Evolutionary conservation across 2,113 vertebrate species (phyloP).

Genomic region (Nymphicus hollandicus): DNA sequence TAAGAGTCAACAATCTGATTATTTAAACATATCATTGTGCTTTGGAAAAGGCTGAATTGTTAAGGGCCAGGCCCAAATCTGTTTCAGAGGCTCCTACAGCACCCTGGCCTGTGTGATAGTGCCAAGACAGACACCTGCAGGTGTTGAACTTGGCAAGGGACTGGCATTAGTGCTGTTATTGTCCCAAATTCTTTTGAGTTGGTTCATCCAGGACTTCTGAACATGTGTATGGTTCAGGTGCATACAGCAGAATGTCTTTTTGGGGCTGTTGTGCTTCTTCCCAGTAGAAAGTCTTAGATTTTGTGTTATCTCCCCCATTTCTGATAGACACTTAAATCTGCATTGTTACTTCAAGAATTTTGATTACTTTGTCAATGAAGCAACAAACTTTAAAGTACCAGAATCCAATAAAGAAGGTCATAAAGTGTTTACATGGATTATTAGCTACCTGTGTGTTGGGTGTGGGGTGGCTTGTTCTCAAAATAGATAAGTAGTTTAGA

Average conservation of each 20-base stretch:
- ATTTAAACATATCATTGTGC: fast-evolving
- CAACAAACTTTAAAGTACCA: background rate
- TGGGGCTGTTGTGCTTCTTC: background rate
- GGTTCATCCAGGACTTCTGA: fast-evolving
- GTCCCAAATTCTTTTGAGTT: background rate
- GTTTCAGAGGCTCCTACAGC: background rate
- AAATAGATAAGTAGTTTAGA: background rate
- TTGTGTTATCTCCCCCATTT: background rate
- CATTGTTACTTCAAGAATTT: background rate
- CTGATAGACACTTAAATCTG: background rate
- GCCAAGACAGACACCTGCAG: fast-evolving
- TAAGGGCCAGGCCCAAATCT: background rate
- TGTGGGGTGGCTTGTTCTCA: background rate
- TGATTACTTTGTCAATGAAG: background rate
- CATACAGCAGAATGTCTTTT: background rate
- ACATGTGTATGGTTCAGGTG: fast-evolving
- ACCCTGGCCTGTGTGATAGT: fast-evolving
- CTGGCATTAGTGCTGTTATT: fast-evolving
- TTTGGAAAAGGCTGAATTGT: background rate
- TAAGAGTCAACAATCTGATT: background rate
- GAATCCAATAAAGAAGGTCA: fast-evolving
- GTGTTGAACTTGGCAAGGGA: fast-evolving
- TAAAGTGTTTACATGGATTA: background rate
- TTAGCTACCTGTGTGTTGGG: background rate
- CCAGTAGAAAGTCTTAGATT: background rate